These are phyloP conservation scores for Sinocyclocheilus anshuiensis DNA, from an alignment of 2,113 vertebrate species.

Conservation along the genomic window DNA sequence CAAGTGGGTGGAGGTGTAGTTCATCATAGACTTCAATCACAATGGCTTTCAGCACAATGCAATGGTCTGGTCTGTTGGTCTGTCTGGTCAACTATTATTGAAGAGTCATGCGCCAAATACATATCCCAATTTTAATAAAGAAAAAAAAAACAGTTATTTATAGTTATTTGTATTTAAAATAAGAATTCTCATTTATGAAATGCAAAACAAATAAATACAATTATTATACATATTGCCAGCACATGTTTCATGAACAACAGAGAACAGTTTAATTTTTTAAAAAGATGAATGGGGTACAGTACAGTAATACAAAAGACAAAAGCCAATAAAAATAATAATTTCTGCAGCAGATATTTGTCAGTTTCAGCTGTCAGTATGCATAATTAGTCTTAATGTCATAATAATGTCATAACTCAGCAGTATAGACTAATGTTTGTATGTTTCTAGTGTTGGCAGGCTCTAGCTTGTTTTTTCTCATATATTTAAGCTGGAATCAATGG, in stretches of 20 bases:
- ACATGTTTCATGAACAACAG: background rate
- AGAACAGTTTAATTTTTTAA: background rate
- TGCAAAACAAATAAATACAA: too few species aligned
- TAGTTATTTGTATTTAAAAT: too few species aligned
- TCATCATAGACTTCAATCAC: constrained; percentile 61
- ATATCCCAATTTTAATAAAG: too few species aligned
- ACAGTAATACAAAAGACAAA: background rate
- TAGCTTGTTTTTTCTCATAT: background rate
- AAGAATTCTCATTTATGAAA: too few species aligned
- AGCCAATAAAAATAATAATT: background rate
- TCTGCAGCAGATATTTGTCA: background rate
- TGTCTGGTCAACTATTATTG: constrained; percentile 54
- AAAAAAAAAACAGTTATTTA: too few species aligned
- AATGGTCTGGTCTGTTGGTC: constrained; percentile 38
- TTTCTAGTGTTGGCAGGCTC: background rate
- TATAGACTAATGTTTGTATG: background rate
- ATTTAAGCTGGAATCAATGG: background rate
- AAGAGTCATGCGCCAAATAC: constrained; percentile 51
- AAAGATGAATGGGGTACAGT: background rate
- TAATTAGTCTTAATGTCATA: background rate
- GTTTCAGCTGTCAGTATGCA: background rate
- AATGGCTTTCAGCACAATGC: constrained; percentile 52
- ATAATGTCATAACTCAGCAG: background rate
- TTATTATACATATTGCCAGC: background rate
- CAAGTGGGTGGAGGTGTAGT: constrained; percentile 55